phyloP scores from a whole-genome alignment of 2,888 invertebrate genomes.

The Clivina fossor region DNA sequence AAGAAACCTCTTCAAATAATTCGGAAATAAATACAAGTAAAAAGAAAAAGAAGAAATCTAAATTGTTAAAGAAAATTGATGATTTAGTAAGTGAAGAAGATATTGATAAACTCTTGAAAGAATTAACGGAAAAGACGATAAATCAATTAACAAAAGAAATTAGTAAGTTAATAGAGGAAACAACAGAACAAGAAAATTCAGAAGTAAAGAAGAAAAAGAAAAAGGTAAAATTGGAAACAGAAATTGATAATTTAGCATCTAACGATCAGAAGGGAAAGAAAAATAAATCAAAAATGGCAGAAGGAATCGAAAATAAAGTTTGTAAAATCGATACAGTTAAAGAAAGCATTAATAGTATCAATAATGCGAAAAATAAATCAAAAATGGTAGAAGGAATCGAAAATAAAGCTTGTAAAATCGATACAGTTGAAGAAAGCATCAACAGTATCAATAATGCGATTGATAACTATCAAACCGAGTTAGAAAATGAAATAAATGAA shows the following conservation, averaged over 20 bases:
- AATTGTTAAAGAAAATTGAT: slow-evolving; percentile 11
- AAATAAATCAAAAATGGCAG: background rate
- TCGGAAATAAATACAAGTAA: slow-evolving; percentile 10
- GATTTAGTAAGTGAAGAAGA: background rate
- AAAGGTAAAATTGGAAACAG: background rate
- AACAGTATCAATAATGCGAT: slow-evolving; percentile 44
- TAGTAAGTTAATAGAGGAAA: background rate
- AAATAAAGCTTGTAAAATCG: slow-evolving; percentile 39
- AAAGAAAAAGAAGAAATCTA: background rate
- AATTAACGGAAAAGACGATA: background rate
- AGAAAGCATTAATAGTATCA: slow-evolving; percentile 37
- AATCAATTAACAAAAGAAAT: slow-evolving; percentile 12
- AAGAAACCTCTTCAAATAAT: background rate
- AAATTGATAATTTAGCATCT: background rate
- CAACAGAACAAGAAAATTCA: background rate
- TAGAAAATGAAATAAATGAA: slow-evolving; percentile 52
- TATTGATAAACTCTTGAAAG: slow-evolving; percentile 17
- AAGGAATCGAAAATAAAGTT: slow-evolving; percentile 42
- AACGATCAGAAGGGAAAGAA: too few relatives aligned
- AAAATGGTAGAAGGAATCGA: slow-evolving; percentile 36
- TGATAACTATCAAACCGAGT: slow-evolving; percentile 49
- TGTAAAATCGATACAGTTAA: slow-evolving; percentile 40
- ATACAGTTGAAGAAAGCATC: slow-evolving; percentile 39
- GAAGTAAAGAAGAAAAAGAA: slow-evolving; percentile 30
- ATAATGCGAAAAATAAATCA: too few relatives aligned